Percentiles rank a stretch among this genome's conserved stretches.
phyloP scores from a whole-genome alignment of 1,140 invertebrate genomes.

The Leptopilina boulardi region DNA sequence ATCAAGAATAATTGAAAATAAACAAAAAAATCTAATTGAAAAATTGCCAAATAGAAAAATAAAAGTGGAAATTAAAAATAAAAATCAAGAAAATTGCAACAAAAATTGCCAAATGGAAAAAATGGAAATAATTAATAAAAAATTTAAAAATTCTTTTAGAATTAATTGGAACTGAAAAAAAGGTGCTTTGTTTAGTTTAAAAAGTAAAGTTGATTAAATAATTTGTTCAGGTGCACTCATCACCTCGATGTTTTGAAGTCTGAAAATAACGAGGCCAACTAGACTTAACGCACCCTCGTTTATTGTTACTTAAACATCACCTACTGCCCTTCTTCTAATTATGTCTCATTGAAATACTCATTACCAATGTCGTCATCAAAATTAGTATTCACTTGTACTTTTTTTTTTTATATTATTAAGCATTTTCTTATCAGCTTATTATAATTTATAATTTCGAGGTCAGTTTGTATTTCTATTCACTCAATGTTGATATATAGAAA shows the following conservation, averaged over 20 bases:
- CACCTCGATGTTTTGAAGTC: conserved; percentile 15
- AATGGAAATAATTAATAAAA: too few relatives aligned
- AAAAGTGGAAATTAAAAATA: too few relatives aligned
- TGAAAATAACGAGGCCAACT: conserved; percentile 59
- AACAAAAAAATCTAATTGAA: too few relatives aligned
- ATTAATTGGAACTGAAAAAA: too few relatives aligned
- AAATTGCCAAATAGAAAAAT: too few relatives aligned
- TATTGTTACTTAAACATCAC: conserved; percentile 48
- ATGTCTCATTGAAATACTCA: conserved; percentile 34
- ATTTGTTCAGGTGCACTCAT: neutral
- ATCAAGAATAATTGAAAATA: too few relatives aligned
- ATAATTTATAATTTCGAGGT: neutral
- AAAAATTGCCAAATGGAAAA: too few relatives aligned
- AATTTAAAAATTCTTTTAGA: too few relatives aligned
- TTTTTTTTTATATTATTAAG: neutral
- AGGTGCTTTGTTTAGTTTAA: neutral
- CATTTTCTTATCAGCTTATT: neutral
- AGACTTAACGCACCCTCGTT: conserved; percentile 54
- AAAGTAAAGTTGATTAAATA: neutral
- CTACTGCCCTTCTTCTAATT: conserved; percentile 57
- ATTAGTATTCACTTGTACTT: neutral
- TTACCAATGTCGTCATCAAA: conserved; percentile 13
- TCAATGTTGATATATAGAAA: too few relatives aligned
- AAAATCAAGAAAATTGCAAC: too few relatives aligned
- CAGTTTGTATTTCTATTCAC: neutral